Evolutionary conservation across 2,888 invertebrate genomes (phyloP).

Genomic region (Pheosia tremula): DNA sequence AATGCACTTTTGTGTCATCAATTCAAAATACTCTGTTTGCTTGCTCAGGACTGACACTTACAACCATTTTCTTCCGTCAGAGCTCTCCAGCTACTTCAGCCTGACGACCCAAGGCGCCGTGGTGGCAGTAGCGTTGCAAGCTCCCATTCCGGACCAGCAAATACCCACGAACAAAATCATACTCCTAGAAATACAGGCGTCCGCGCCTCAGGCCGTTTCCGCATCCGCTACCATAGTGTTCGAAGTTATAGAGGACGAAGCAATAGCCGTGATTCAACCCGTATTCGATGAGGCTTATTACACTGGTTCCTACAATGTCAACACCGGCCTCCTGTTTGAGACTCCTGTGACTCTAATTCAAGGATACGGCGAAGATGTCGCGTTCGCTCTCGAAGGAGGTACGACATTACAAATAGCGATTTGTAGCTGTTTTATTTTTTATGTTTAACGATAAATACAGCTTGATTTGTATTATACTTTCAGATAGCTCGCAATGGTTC

Average conservation of each 20-base stretch:
- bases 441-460: background rate
- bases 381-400: background rate
- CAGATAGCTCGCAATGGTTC: slow-evolving; percentile 21
- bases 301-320: slow-evolving; percentile 37
- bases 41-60: too few relatives aligned
- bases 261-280: slow-evolving; percentile 8
- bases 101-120: slow-evolving; percentile 9
- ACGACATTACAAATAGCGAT: slow-evolving; percentile 11
- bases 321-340: slow-evolving; percentile 30
- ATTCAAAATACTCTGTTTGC: too few relatives aligned
- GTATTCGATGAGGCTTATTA: slow-evolving; percentile 34
- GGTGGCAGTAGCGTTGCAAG: slow-evolving; percentile 15
- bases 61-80: background rate
- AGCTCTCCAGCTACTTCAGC: slow-evolving; percentile 19
- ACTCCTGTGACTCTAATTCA: slow-evolving; percentile 25
- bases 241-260: slow-evolving; percentile 23
- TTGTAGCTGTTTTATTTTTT: background rate
- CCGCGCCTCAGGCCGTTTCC: slow-evolving; percentile 31
- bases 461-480: background rate
- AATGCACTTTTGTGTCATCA: too few relatives aligned
- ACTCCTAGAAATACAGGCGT: slow-evolving; percentile 42
- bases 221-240: slow-evolving; percentile 46
- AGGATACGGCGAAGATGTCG: background rate
- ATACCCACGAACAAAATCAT: slow-evolving; percentile 41
- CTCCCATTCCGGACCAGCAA: slow-evolving; percentile 37